Conservation (phyloP, 2,113 vertebrate species). For the Cyanistes caeruleus region DNA sequence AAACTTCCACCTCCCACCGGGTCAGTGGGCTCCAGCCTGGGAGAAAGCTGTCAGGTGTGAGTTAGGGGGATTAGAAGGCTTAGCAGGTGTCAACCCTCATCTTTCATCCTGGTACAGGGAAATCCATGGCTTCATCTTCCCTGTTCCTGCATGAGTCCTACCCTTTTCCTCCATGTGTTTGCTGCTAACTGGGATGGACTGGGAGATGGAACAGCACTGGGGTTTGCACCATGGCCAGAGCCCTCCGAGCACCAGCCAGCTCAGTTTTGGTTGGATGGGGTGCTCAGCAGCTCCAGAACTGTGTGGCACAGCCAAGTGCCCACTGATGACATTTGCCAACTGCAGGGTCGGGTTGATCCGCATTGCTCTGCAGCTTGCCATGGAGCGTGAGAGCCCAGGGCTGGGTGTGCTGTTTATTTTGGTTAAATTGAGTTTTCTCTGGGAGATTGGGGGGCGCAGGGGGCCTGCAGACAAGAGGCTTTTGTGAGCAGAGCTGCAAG, state of each 20-base stretch:
- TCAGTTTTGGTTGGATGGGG: background rate
- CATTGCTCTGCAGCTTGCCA: fast-evolving
- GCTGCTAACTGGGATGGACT: background rate
- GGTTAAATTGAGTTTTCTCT: constrained; percentile 33
- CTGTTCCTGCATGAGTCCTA: background rate
- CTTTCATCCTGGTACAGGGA: background rate
- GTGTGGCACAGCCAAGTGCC: background rate
- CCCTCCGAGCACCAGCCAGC: fast-evolving
- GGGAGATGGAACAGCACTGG: background rate
- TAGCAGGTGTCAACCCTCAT: background rate
- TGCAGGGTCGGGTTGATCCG: fast-evolving
- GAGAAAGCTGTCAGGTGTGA: background rate
- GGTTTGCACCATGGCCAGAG: background rate
- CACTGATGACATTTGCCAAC: background rate
- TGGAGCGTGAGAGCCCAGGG: background rate
- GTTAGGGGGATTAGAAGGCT: background rate
- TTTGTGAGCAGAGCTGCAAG: constrained; percentile 35
- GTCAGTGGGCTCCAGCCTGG: background rate
- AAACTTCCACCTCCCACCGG: background rate
- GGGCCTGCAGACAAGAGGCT: constrained; percentile 54
- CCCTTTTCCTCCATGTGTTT: fast-evolving
- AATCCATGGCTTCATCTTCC: background rate
- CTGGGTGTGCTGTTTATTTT: background rate
- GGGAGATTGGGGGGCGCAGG: background rate
- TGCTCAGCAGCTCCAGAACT: background rate